Evolutionary conservation across 2,113 vertebrate genomes (phyloP), one percentile per base, ranked within the genome.

Genomic region (Scophthalmus maximus): DNA sequence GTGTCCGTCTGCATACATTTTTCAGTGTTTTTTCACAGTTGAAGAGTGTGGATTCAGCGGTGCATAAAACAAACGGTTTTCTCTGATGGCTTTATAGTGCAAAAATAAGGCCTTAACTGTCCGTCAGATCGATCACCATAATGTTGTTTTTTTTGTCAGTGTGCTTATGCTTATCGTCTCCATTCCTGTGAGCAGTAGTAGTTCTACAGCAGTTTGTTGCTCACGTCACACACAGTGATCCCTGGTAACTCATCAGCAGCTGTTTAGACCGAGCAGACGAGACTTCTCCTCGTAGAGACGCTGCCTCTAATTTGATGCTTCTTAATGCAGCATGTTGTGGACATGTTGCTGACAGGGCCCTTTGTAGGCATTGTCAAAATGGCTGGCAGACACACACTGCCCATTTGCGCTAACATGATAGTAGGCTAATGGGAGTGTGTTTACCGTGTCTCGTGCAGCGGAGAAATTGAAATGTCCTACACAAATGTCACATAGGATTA

Each of bases 381-480:
- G 32, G 29, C 76, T 79, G 60, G 62, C 70, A 78, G 68, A 1
- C 47, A 29, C 63, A 68, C 40, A 59, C 83, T 62, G 59, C 32
- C 70, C 42, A 26, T 57, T 22, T 61, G 38, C 2, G 12, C 57
- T 44, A 77, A 69, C 42, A 26, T 11, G 34, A 76, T 22, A 52
- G 32, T 46, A 40, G 59, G 69, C 57, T 68, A 79, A 74, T 73
- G 38, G 52, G 47, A 15, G 1, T 26, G 46, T 3, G 18, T 52
- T 44, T 20, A 18, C 32, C 12, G 3, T 8, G 26, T 71, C 27
- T 42, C 52, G 22, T 65, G 47, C 20, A 6, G 63, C 29, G 75
- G 68, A 47, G 22, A 71, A 75, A 77, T 66, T 69, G 64, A 81
- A 79, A 64, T 40, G 58, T 26, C 74, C 70, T 66, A 87, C 78